Percentiles rank a stretch among this genome's conserved stretches.
These are phyloP conservation scores for Lithophane leautieri DNA, from an alignment of 2,888 invertebrate genomes.

Conservation along the genomic window DNA sequence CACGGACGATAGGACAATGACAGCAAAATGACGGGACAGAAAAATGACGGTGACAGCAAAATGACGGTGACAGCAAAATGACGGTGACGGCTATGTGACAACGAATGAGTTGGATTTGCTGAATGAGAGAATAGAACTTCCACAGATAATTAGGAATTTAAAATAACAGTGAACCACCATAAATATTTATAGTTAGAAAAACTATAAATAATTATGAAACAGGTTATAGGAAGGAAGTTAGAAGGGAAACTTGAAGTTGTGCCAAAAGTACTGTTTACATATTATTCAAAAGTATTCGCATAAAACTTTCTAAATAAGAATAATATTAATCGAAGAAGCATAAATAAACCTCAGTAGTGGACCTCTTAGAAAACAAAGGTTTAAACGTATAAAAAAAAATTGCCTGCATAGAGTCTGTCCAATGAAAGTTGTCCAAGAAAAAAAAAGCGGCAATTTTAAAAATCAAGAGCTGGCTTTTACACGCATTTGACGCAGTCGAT, in stretches of 20 bases:
- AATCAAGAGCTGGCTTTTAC: no score
- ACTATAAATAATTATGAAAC: no score
- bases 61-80: conserved; percentile 17
- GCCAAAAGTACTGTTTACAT: not conserved
- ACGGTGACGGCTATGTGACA: not conserved
- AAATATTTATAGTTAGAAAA: no score
- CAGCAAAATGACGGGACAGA: conserved; percentile 15
- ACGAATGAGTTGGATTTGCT: not conserved
- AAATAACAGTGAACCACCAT: not conserved
- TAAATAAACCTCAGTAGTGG: not conserved
- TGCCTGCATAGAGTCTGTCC: no score
- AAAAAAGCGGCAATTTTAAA: no score
- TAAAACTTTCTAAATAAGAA: not conserved
- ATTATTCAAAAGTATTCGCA: not conserved
- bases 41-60: conserved; percentile 13
- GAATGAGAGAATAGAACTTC: conserved; percentile 1
- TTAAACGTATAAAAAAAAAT: no score
- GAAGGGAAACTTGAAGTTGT: not conserved
- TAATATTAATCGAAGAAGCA: not conserved
- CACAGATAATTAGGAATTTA: conserved; percentile 10
- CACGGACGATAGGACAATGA: not conserved
- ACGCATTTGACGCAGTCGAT: no score
- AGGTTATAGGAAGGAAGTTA: no score
- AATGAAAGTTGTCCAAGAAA: no score
- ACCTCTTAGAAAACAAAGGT: not conserved